Evolutionary conservation across 2,797 vertebrate genomes (phyloP).

Genomic region (Lemur catta): DNA sequence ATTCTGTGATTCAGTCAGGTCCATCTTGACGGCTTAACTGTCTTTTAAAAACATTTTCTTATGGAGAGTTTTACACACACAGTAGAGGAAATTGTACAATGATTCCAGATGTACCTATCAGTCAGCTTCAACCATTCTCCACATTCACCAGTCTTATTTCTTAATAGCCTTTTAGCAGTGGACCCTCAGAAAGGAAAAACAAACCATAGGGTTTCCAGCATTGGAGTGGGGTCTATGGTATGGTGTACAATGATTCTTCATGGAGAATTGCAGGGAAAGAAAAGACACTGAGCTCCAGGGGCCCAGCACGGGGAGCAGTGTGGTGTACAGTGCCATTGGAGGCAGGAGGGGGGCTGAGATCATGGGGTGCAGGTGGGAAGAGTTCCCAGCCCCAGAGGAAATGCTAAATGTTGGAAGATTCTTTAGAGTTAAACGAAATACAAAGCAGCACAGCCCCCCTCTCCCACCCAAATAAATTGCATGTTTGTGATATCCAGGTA

Average conservation of each 20-base stretch:
- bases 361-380: not conserved
- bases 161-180: not conserved
- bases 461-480: not conserved
- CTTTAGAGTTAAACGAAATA: not conserved
- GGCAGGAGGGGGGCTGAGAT: not conserved
- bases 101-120: not conserved
- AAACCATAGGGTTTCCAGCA: not conserved
- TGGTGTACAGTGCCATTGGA: not conserved
- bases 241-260: not conserved
- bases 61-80: not conserved
- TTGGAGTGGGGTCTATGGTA: not conserved
- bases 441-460: not conserved
- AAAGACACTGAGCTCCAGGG: not conserved
- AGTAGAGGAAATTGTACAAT: not conserved
- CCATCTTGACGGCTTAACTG: not conserved
- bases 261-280: not conserved
- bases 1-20: not conserved
- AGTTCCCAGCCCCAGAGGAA: not conserved
- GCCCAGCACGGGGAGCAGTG: accelerated
- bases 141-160: not conserved
- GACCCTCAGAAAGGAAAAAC: not conserved
- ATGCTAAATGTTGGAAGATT: not conserved
- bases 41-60: not conserved
- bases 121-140: not conserved
- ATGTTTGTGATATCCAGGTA: not conserved